Evolutionary conservation across 2,113 vertebrate species (phyloP).

Genomic region (Alligator mississippiensis): DNA sequence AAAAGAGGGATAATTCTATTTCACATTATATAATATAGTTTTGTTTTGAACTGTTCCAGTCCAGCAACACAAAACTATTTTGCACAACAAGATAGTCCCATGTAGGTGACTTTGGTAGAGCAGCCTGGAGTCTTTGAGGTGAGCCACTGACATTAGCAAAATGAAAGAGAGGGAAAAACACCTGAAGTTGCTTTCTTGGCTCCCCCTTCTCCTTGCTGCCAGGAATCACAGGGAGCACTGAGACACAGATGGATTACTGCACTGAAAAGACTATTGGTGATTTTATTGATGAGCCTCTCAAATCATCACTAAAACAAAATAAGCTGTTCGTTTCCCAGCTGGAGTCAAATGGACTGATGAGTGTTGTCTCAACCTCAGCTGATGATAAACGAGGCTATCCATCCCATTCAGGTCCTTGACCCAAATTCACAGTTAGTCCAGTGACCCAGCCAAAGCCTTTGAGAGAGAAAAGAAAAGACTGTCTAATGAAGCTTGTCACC

Average conservation of each 20-base stretch:
- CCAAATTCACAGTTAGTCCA: slow-evolving; percentile 70
- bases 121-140: slow-evolving; percentile 28
- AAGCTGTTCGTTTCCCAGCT: slow-evolving; percentile 71
- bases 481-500: slow-evolving; percentile 70
- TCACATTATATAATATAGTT: background rate
- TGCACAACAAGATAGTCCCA: background rate
- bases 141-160: background rate
- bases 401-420: slow-evolving; percentile 68
- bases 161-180: background rate
- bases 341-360: slow-evolving; percentile 70
- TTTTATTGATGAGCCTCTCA: slow-evolving; percentile 77
- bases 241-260: slow-evolving; percentile 58
- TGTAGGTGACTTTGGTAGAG: slow-evolving; percentile 24
- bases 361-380: slow-evolving; percentile 61
- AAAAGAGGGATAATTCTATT: background rate
- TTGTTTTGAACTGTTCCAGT: background rate
- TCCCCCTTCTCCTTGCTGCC: background rate
- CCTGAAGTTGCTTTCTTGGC: background rate
- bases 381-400: slow-evolving; percentile 73
- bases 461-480: slow-evolving; percentile 27
- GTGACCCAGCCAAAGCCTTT: slow-evolving; percentile 65
- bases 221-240: background rate
- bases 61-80: background rate
- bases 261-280: slow-evolving; percentile 65
- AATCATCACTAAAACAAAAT: slow-evolving; percentile 76